Evolutionary conservation across 1,140 invertebrate genomes (phyloP).

Genomic region (Maniola jurtina): DNA sequence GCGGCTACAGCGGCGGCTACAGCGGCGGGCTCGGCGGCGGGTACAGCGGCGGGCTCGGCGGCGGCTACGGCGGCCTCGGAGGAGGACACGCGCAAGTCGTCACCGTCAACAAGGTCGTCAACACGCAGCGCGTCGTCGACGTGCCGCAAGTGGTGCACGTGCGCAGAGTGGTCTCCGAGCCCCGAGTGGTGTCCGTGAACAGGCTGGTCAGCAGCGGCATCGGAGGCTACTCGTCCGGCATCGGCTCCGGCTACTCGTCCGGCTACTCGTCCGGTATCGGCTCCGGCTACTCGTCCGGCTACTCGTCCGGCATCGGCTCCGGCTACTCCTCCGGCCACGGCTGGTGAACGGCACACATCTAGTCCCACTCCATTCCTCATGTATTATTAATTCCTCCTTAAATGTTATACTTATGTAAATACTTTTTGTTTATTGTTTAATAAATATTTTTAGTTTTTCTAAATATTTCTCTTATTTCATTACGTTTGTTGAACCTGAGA

Average conservation of each 20-base stretch:
- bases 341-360: slow-evolving; percentile 27
- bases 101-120: slow-evolving; percentile 28
- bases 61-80: slow-evolving; percentile 22
- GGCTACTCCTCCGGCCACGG: not conserved
- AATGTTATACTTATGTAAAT: too few relatives aligned
- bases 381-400: too few relatives aligned
- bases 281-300: slow-evolving; percentile 23
- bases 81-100: slow-evolving; percentile 33
- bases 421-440: too few relatives aligned
- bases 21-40: slow-evolving; percentile 2
- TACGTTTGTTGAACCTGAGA: too few relatives aligned
- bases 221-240: slow-evolving; percentile 24
- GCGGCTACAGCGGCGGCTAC: slow-evolving; percentile 25
- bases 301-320: too few relatives aligned
- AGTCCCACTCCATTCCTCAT: too few relatives aligned
- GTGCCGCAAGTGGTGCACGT: slow-evolving; percentile 18
- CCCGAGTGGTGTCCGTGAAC: slow-evolving; percentile 53
- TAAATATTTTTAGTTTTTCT: too few relatives aligned
- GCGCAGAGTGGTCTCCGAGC: slow-evolving; percentile 48
- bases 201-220: slow-evolving; percentile 41
- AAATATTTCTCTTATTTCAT: too few relatives aligned
- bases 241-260: not conserved
- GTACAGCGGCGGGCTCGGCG: slow-evolving; percentile 14
- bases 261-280: slow-evolving; percentile 30
- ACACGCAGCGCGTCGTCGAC: too few relatives aligned